Evolutionary conservation across 2,888 invertebrate species (phyloP).

Genomic region (Meiosimyza platycephala): DNA sequence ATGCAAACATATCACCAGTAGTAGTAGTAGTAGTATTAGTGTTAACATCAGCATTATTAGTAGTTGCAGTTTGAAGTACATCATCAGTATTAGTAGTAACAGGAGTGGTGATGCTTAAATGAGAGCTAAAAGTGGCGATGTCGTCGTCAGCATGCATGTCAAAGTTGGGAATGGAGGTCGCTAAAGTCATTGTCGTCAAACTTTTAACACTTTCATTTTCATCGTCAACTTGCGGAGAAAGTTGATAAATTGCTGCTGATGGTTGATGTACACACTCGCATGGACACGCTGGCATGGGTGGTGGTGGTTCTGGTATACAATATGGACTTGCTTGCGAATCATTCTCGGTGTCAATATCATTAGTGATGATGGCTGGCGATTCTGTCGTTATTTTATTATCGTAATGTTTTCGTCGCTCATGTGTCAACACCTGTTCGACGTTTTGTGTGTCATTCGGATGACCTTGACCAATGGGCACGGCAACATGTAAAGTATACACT

Average conservation of each 20-base stretch:
- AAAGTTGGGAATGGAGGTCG: constrained; percentile 39
- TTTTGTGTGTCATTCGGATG: constrained; percentile 46
- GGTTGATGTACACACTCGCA: constrained; percentile 53
- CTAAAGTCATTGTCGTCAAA: constrained; percentile 1
- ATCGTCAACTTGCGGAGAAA: not conserved
- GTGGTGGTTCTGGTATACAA: constrained; percentile 64
- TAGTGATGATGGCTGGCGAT: not conserved
- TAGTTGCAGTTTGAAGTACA: constrained; percentile 23
- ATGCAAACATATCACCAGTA: constrained; percentile 67
- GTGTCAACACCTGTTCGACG: constrained; percentile 57
- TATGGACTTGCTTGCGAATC: constrained; percentile 44
- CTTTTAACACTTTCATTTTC: not conserved
- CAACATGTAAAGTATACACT: constrained; percentile 83
- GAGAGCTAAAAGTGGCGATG: constrained; percentile 37
- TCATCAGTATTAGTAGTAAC: constrained; percentile 35
- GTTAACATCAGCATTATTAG: constrained; percentile 40
- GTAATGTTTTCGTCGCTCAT: constrained; percentile 45
- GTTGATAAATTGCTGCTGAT: not conserved
- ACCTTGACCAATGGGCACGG: constrained; percentile 73
- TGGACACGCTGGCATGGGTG: constrained; percentile 65
- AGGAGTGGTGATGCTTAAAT: constrained; percentile 62
- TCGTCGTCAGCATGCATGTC: constrained; percentile 43
- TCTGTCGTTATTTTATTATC: not conserved
- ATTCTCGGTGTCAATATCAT: not conserved
- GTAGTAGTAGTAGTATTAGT: constrained; percentile 22